Evolutionary conservation across 53 echinoderm and acorn worm species (phyloP).

Genomic region (Arbacia lixula): DNA sequence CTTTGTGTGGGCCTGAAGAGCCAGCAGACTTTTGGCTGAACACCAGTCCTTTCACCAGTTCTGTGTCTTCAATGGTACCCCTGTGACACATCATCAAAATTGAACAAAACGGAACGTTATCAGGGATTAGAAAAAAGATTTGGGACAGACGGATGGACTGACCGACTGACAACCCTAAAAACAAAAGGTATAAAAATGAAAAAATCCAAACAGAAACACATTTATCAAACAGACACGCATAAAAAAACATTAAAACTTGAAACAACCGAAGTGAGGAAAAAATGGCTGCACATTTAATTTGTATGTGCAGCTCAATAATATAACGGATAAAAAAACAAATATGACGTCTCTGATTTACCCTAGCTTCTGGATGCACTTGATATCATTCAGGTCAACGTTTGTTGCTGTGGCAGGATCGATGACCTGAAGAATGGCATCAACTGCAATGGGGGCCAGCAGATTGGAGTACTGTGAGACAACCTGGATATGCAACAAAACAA

Average conservation of each 20-base stretch:
- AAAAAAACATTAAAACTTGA: too few species aligned
- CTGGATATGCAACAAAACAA: slow-evolving; percentile 54
- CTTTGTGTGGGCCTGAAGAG: slow-evolving; percentile 78
- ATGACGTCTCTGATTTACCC: slow-evolving; percentile 64
- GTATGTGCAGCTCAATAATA: too few species aligned
- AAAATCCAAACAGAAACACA: too few species aligned
- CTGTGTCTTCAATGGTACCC: slow-evolving; percentile 96
- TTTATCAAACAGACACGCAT: too few species aligned
- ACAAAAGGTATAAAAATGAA: too few species aligned
- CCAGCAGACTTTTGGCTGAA: slow-evolving; percentile 85
- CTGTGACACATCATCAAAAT: slow-evolving; percentile 56
- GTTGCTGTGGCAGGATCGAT: slow-evolving; percentile 84
- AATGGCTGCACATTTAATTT: background rate
- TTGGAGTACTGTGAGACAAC: slow-evolving; percentile 95
- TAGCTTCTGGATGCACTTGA: slow-evolving; percentile 90
- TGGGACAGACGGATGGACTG: too few species aligned
- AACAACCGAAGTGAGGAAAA: background rate
- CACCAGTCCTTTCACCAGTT: slow-evolving; percentile 88
- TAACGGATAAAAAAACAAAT: background rate
- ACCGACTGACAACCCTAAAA: too few species aligned
- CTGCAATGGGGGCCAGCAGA: slow-evolving; percentile 86
- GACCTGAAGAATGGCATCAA: slow-evolving; percentile 89
- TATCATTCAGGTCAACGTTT: slow-evolving; percentile 85
- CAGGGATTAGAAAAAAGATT: too few species aligned
- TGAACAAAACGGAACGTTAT: too few species aligned